Evolutionary conservation across 1,140 invertebrate species (phyloP).

Genomic region (Drosophila ironensis): DNA sequence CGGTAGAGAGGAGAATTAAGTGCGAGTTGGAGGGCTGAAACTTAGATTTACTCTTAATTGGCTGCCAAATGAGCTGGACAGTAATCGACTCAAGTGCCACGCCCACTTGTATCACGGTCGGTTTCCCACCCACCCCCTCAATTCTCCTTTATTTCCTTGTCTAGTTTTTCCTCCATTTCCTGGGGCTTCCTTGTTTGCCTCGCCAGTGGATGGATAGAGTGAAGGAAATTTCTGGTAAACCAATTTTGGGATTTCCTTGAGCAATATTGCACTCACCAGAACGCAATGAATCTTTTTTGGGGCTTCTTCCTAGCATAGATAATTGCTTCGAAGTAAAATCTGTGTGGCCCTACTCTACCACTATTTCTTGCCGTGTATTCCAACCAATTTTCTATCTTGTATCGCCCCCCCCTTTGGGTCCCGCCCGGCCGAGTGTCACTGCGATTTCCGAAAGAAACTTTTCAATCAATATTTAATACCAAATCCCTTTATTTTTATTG

Average conservation of each 20-base stretch:
- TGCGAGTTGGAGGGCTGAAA: background rate
- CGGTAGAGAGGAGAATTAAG: background rate
- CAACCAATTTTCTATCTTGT: background rate
- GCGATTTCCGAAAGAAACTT: constrained; percentile 41
- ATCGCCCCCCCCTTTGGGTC: background rate
- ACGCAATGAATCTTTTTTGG: too few relatives aligned
- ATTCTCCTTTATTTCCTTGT: background rate
- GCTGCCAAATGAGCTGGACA: constrained; percentile 46
- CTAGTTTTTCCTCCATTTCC: background rate
- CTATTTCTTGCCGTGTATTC: too few relatives aligned
- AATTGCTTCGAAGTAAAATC: too few relatives aligned
- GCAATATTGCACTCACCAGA: too few relatives aligned
- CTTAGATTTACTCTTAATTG: constrained; percentile 45
- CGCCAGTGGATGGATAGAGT: background rate
- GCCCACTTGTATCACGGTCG: background rate
- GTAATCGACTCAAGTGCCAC: constrained; percentile 28
- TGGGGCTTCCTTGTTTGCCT: background rate
- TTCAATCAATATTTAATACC: constrained; percentile 59
- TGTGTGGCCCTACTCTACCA: too few relatives aligned
- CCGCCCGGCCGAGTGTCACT: constrained; percentile 12
- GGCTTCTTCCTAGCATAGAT: too few relatives aligned
- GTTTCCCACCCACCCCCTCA: background rate
- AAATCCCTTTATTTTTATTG: constrained; percentile 50
- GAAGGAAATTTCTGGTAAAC: background rate
- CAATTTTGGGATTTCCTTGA: constrained; percentile 6